These are phyloP conservation scores for Sphenodon punctatus DNA, from an alignment of 2,797 vertebrate genomes.

Conservation along the genomic window DNA sequence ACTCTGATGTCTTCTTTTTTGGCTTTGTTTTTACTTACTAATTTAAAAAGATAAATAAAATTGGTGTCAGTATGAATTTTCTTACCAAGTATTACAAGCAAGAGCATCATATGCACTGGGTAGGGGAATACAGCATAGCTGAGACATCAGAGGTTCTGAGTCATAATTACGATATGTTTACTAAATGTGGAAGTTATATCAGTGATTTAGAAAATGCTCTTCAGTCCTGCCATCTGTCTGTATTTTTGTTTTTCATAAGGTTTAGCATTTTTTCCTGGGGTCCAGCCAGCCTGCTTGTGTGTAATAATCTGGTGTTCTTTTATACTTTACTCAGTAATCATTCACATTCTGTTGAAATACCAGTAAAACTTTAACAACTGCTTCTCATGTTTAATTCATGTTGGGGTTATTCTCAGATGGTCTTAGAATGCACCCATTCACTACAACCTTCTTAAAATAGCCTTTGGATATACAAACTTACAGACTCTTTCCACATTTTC, in stretches of 20 bases:
- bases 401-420: slow-evolving; percentile 57
- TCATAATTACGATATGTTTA: slow-evolving; percentile 6
- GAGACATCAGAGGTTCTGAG: not conserved
- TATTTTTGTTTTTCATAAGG: slow-evolving; percentile 49
- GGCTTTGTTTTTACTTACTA: not conserved
- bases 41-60: not conserved
- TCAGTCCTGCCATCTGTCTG: slow-evolving; percentile 50
- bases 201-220: slow-evolving; percentile 49
- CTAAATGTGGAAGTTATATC: slow-evolving; percentile 8
- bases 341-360: slow-evolving; percentile 51
- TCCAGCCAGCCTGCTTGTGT: slow-evolving; percentile 38
- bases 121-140: not conserved
- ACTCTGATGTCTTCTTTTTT: not conserved
- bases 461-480: slow-evolving; percentile 64
- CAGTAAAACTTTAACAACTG: slow-evolving; percentile 57
- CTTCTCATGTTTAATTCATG: slow-evolving; percentile 64
- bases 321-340: slow-evolving; percentile 54
- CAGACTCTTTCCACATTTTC: slow-evolving; percentile 55
- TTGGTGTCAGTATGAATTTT: not conserved
- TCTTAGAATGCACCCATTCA: slow-evolving; percentile 57
- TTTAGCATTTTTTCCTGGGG: slow-evolving; percentile 61
- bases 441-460: slow-evolving; percentile 59
- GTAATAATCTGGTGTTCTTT: slow-evolving; percentile 53
- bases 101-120: not conserved
- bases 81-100: not conserved